Conservation (phyloP, 2,113 vertebrate species). For the Hystrix cristata region DNA sequence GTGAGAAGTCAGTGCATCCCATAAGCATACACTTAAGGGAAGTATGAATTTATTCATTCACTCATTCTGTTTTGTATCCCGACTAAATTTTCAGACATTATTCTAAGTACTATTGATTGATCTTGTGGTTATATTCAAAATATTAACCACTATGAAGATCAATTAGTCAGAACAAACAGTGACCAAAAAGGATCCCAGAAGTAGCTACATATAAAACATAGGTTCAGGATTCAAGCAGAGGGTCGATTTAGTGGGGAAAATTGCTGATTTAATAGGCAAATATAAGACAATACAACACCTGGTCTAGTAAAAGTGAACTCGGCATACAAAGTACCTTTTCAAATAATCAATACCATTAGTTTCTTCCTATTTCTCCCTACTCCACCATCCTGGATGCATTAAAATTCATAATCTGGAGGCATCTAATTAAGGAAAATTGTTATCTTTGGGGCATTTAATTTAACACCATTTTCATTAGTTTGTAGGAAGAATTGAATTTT, state of each 20-base stretch:
- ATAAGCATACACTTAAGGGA: background rate
- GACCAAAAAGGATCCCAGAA: background rate
- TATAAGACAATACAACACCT: background rate
- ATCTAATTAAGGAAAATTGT: background rate
- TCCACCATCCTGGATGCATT: background rate
- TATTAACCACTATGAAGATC: background rate
- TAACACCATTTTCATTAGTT: background rate
- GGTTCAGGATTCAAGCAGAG: background rate
- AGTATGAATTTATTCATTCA: background rate
- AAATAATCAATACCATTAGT: background rate
- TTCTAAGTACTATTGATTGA: background rate
- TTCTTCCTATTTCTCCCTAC: background rate
- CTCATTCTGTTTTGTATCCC: background rate
- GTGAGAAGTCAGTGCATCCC: background rate
- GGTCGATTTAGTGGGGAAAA: background rate
- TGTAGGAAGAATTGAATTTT: slow-evolving; percentile 9
- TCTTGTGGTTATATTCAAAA: background rate
- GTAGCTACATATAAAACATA: background rate
- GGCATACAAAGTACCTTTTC: background rate
- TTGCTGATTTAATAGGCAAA: background rate
- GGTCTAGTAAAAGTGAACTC: background rate
- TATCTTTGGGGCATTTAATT: background rate
- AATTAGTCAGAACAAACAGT: background rate
- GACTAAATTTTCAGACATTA: background rate
- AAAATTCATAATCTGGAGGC: background rate